phyloP scores from a whole-genome alignment of 2,888 invertebrate species.

The Dynastes grantii region DNA sequence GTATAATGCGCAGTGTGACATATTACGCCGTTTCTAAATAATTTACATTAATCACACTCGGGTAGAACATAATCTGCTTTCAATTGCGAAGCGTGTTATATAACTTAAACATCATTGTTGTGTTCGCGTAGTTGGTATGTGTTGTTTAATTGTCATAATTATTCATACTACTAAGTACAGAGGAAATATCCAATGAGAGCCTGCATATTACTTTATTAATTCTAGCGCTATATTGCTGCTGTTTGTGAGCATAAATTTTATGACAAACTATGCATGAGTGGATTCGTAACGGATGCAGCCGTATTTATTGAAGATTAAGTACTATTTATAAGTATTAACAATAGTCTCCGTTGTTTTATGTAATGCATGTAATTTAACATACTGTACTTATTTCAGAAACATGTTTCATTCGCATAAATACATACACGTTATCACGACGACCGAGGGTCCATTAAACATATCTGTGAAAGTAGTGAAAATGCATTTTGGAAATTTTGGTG shows the following conservation, averaged over 20 bases:
- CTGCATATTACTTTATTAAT: constrained; percentile 14
- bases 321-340: neutral
- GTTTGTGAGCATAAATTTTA: constrained; percentile 6
- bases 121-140: neutral
- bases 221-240: neutral
- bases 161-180: neutral
- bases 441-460: too few relatives aligned
- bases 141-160: constrained; percentile 5
- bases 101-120: neutral
- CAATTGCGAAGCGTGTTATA: neutral
- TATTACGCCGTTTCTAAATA: too few relatives aligned
- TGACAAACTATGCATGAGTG: neutral
- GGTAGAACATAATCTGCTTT: too few relatives aligned
- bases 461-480: too few relatives aligned
- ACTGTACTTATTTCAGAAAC: too few relatives aligned
- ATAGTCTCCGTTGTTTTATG: neutral
- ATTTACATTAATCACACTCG: too few relatives aligned
- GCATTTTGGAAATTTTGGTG: too few relatives aligned
- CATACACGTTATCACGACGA: too few relatives aligned
- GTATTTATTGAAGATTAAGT: constrained; percentile 14
- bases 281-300: neutral
- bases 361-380: neutral
- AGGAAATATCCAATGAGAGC: neutral
- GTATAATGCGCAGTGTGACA: too few relatives aligned
- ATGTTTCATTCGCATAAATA: too few relatives aligned